Percentiles rank a stretch among this genome's conserved stretches.
These are phyloP conservation scores for Bubo scandiacus DNA, from an alignment of 2,113 vertebrate genomes.

Conservation along the genomic window DNA sequence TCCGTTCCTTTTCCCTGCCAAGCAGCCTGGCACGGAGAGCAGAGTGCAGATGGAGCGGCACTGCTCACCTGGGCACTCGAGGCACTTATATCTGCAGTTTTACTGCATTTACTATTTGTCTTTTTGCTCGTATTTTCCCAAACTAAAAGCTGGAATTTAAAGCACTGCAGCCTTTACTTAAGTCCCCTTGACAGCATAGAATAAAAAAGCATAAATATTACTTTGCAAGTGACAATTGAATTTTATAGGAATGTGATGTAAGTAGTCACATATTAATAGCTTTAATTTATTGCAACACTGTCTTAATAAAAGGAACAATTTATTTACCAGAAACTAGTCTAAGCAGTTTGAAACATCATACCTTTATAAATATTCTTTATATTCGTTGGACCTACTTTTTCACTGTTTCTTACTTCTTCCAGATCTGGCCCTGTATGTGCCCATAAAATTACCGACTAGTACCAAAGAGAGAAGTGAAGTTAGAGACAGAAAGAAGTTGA, in stretches of 20 bases:
- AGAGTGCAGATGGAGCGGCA: conserved; percentile 52
- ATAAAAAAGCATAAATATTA: background rate
- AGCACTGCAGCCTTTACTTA: background rate
- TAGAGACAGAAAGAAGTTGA: background rate
- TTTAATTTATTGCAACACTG: background rate
- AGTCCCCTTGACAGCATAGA: background rate
- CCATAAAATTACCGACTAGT: background rate
- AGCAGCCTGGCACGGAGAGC: conserved; percentile 31
- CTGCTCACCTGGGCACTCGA: conserved; percentile 42
- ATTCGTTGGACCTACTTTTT: background rate
- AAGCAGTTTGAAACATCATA: background rate
- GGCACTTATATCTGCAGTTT: conserved; percentile 13
- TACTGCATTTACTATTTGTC: conserved; percentile 7
- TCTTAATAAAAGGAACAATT: background rate
- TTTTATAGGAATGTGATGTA: background rate
- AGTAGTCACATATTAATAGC: background rate
- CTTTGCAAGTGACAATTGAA: background rate
- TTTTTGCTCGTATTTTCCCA: conserved; percentile 2
- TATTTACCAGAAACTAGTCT: background rate
- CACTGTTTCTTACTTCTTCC: background rate
- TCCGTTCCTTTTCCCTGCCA: conserved; percentile 38
- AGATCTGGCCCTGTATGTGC: background rate
- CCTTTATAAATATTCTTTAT: background rate
- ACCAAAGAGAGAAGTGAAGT: background rate
- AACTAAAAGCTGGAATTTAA: background rate